A percentile compares a stretch with the other conserved stretches of the same genome.
These are phyloP conservation scores for Linepithema humile DNA, from an alignment of 1,140 invertebrate species.

Conservation along the genomic window DNA sequence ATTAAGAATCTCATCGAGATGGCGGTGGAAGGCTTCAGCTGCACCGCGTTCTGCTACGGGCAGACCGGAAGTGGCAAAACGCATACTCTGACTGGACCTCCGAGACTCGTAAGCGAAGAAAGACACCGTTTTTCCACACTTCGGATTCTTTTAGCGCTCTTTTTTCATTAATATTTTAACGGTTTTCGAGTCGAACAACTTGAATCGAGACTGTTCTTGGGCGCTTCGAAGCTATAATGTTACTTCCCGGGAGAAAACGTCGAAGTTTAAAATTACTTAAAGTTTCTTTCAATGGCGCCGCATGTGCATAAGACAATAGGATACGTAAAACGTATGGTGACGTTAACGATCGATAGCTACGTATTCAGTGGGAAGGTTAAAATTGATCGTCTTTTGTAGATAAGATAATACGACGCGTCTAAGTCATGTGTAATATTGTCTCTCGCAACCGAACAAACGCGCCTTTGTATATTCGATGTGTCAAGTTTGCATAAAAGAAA, in stretches of 20 bases:
- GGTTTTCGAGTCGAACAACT: too few species aligned
- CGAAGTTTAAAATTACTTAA: background rate
- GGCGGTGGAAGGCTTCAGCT: slow-evolving; percentile 96
- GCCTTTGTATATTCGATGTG: slow-evolving; percentile 30
- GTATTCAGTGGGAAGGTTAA: slow-evolving; percentile 60
- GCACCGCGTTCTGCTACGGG: slow-evolving; percentile 97
- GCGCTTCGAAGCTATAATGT: background rate
- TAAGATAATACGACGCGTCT: slow-evolving; percentile 57
- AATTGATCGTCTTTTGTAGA: slow-evolving; percentile 59
- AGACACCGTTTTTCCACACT: too few species aligned
- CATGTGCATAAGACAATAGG: slow-evolving; percentile 75
- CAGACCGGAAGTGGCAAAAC: slow-evolving; percentile 99
- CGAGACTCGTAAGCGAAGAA: slow-evolving; percentile 88
- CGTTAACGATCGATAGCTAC: slow-evolving; percentile 45
- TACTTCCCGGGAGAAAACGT: background rate
- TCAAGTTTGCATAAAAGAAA: background rate
- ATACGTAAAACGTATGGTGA: slow-evolving; percentile 47
- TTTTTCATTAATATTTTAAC: too few species aligned
- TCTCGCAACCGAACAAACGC: slow-evolving; percentile 30
- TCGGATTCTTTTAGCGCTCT: too few species aligned
- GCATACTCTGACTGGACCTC: slow-evolving; percentile 96
- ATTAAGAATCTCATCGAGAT: slow-evolving; percentile 95
- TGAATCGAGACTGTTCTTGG: too few species aligned
- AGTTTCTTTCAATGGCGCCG: slow-evolving; percentile 23
- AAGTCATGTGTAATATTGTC: slow-evolving; percentile 42